These are phyloP conservation scores for Eulemur mongoz DNA, from an alignment of 2,797 vertebrate species.

Conservation along the genomic window DNA sequence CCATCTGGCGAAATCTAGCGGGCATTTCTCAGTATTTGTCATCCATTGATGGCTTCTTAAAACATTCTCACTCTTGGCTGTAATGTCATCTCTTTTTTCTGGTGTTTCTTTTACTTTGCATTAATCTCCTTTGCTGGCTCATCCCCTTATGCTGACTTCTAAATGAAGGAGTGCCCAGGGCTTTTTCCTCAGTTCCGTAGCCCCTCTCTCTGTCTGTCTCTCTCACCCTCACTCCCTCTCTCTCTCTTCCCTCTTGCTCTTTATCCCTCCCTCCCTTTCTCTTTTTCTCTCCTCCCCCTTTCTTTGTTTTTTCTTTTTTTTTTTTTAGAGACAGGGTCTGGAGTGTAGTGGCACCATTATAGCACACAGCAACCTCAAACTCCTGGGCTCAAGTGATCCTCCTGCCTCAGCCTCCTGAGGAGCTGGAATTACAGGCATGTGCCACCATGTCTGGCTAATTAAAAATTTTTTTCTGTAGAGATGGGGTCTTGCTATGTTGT, in stretches of 20 bases:
- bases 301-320: too few species aligned
- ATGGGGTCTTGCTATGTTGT: too few species aligned
- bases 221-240: background rate
- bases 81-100: background rate
- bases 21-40: background rate
- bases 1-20: background rate
- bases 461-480: too few species aligned
- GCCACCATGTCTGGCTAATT: too few species aligned
- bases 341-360: too few species aligned
- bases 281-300: too few species aligned
- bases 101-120: background rate
- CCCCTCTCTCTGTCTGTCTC: background rate
- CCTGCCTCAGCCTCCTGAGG: too few species aligned
- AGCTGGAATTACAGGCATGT: too few species aligned
- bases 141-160: background rate
- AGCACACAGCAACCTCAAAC: too few species aligned
- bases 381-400: too few species aligned
- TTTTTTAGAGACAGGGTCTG: too few species aligned
- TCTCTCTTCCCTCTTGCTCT: background rate
- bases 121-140: background rate
- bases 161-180: too few species aligned
- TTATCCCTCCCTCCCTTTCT: fast-evolving
- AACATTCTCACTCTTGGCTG: background rate
- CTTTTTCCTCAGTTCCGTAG: background rate
- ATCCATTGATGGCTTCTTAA: background rate